phyloP scores from a whole-genome alignment of 2,797 vertebrate species.

The Adrianichthys oophorus region DNA sequence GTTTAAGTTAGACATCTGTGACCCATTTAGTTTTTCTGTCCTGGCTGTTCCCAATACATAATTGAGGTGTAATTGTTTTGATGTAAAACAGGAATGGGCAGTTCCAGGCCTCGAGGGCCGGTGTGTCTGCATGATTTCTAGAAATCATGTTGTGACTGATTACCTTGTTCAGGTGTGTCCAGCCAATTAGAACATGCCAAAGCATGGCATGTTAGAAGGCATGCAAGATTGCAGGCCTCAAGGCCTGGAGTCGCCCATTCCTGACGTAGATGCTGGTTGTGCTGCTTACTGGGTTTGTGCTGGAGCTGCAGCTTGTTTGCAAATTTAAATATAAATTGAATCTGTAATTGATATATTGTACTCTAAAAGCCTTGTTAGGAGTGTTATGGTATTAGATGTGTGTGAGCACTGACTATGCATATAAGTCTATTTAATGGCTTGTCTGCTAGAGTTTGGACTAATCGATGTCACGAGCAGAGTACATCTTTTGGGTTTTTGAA shows the following conservation, averaged over 20 bases:
- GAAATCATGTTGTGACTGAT: too few relatives aligned
- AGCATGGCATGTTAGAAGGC: too few relatives aligned
- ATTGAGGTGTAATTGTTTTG: constrained; percentile 1
- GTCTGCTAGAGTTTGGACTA: constrained; percentile 15
- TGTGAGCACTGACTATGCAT: constrained; percentile 14
- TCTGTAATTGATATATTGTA: constrained; percentile 36
- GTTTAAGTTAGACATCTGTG: background rate
- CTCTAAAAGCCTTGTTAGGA: constrained; percentile 30
- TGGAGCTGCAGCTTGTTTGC: constrained; percentile 7
- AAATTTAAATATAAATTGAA: constrained; percentile 13
- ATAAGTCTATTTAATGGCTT: background rate
- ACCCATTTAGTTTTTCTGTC: constrained; percentile 1
- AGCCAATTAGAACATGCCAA: too few relatives aligned
- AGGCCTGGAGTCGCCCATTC: too few relatives aligned
- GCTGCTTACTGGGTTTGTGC: background rate
- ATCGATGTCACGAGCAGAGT: constrained; percentile 31
- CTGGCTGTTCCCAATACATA: background rate
- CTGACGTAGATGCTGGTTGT: background rate
- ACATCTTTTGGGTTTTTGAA: constrained; percentile 17
- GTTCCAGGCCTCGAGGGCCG: too few relatives aligned
- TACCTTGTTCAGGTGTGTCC: too few relatives aligned
- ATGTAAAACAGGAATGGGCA: too few relatives aligned
- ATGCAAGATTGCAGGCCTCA: too few relatives aligned
- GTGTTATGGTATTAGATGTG: constrained; percentile 7
- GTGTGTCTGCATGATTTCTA: too few relatives aligned